Evolutionary conservation across 2,113 vertebrate species (phyloP).

Genomic region (Catharus bicknelli): DNA sequence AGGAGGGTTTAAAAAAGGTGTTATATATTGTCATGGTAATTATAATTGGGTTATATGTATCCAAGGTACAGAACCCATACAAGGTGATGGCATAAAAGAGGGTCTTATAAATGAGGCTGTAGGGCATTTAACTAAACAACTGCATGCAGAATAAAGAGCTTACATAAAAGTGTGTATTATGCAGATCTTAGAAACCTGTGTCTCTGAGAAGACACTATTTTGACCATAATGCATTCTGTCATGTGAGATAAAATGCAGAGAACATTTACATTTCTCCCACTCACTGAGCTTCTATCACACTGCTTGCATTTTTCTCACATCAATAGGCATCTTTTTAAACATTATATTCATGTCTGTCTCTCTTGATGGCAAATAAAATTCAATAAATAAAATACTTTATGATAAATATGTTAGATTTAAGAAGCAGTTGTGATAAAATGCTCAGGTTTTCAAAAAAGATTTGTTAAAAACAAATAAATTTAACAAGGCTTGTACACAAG

Average conservation of each 20-base stretch:
- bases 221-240: conserved; percentile 83
- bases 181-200: conserved; percentile 70
- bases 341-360: conserved; percentile 76
- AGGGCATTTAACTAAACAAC: conserved; percentile 71
- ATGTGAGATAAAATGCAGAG: conserved; percentile 77
- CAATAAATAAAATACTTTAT: conserved; percentile 76
- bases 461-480: conserved; percentile 77
- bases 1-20: conserved; percentile 68
- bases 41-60: conserved; percentile 77
- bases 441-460: conserved; percentile 66
- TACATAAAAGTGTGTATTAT: conserved; percentile 68
- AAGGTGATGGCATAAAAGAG: conserved; percentile 59
- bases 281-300: conserved; percentile 73
- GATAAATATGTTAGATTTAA: conserved; percentile 74
- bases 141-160: conserved; percentile 59
- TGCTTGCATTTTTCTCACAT: conserved; percentile 76
- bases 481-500: conserved; percentile 62
- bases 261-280: conserved; percentile 77
- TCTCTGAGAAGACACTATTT: conserved; percentile 73
- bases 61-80: conserved; percentile 64
- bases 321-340: conserved; percentile 80
- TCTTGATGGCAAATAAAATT: conserved; percentile 77
- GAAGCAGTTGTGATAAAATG: conserved; percentile 65
- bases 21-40: conserved; percentile 78
- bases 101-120: conserved; percentile 67